Base-by-base conservation (phyloP, 2,113 vertebrate species). In the Percopsis transmontana region DNA sequence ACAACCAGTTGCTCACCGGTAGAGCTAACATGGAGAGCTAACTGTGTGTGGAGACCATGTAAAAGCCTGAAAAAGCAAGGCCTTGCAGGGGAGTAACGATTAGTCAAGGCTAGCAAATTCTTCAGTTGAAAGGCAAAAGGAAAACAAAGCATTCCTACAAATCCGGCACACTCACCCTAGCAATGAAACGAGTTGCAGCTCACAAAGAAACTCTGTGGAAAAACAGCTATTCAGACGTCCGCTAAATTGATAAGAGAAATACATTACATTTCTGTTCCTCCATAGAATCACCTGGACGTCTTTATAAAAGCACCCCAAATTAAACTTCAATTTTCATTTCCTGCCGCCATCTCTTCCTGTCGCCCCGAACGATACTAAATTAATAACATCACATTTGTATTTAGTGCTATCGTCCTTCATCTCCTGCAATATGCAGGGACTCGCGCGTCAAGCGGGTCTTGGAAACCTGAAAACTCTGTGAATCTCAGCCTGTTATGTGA, bases 61-160 rank as follows among this genome's bases (percentile, higher is more conserved):
- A 58, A 69, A 79, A 65, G 52, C 66, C 69, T 64, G 66, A 56
- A 53, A 23, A 73, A 62, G 55, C 40, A 19, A 66, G 33, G 52
- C 66, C 71, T 66, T 78, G 79, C 82, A 73, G 1, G 0, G 62
- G 54, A 33, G 72, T 41, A 50, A 20, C 23, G 51, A 69, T 79
- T 83, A 75, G 73, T 79, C 83, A 81, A 83, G 62, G 85, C 66
- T 62, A 72, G 62, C 68, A 54, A 63, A 66, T 77, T 83, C 61
- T 65, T n/a, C 44, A 19, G 67, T 69, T 76, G 63, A 79, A 86
- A 79, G 68, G 27, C 19, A 62, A 61, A 63, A 19, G 24, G 68
- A 80, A 56, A 81, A 84, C 76, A 84, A 89, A 85, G 83, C 76
- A 66, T 81, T 81, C 68, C 53, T 70, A 40, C 51, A 81, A 79